Evolutionary conservation across 2,113 vertebrate species (phyloP).

Genomic region (Phylloscopus trochiloides): DNA sequence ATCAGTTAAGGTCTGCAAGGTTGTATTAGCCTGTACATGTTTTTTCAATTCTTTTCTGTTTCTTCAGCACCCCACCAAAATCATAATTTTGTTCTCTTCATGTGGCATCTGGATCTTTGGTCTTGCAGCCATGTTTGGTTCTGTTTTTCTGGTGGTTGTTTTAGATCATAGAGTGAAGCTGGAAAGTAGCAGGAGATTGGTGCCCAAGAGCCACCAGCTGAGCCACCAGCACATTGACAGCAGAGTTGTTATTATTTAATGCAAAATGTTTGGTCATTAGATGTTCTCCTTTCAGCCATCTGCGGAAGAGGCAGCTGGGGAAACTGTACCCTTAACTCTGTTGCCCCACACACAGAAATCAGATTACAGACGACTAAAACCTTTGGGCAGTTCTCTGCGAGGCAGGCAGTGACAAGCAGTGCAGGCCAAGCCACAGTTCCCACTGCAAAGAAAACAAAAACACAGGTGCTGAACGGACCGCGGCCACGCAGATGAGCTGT

Average conservation of each 20-base stretch:
- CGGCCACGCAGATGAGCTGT: constrained; percentile 42
- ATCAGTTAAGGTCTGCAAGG: background rate
- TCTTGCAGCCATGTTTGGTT: background rate
- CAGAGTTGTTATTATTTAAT: background rate
- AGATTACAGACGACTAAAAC: background rate
- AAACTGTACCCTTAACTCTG: background rate
- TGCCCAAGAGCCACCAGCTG: background rate
- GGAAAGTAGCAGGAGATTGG: background rate
- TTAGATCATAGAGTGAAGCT: background rate
- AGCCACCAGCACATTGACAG: background rate
- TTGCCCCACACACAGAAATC: background rate
- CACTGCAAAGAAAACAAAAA: constrained; percentile 74
- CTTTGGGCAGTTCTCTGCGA: constrained; percentile 6
- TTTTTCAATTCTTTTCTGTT: background rate
- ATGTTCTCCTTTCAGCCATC: background rate
- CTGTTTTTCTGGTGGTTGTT: background rate
- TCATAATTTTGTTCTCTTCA: background rate
- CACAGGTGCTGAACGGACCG: constrained; percentile 72
- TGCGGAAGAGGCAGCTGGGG: background rate
- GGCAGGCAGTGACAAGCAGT: constrained; percentile 65
- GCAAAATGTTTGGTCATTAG: background rate
- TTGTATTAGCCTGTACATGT: background rate
- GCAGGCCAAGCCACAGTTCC: constrained; percentile 61
- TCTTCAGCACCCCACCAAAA: background rate
- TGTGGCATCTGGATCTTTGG: background rate